phyloP scores from a whole-genome alignment of 35 echinoderm and acorn worm species.

The Strongylocentrotus purpuratus region DNA sequence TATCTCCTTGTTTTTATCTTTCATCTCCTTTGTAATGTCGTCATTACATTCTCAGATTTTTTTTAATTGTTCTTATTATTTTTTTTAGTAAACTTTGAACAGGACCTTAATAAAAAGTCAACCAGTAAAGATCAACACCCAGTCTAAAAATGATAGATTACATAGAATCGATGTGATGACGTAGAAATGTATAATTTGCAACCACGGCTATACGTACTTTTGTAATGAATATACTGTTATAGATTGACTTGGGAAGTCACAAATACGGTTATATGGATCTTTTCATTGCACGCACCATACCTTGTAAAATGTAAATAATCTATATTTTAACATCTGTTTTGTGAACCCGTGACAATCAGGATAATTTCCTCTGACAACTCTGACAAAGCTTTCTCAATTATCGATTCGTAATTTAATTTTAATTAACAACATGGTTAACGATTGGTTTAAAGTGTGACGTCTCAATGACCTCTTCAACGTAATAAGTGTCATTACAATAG shows the following conservation, averaged over 20 bases:
- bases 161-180: too few species aligned
- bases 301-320: background rate
- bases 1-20: too few species aligned
- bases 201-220: too few species aligned
- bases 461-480: background rate
- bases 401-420: background rate
- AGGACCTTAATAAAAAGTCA: too few species aligned
- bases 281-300: background rate
- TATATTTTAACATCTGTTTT: slow-evolving; percentile 1
- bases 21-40: too few species aligned
- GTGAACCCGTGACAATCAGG: background rate
- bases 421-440: background rate
- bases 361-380: background rate
- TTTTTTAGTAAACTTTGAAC: too few species aligned
- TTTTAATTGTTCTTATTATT: too few species aligned
- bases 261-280: background rate
- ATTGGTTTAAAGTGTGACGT: background rate
- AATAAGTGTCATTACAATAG: background rate
- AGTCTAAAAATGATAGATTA: too few species aligned
- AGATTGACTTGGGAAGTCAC: background rate
- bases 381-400: background rate
- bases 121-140: too few species aligned
- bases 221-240: too few species aligned
- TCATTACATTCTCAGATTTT: too few species aligned
- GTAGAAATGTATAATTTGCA: too few species aligned